Base-by-base conservation (phyloP, 1,140 invertebrate species). In the Neodiprion virginianus region DNA sequence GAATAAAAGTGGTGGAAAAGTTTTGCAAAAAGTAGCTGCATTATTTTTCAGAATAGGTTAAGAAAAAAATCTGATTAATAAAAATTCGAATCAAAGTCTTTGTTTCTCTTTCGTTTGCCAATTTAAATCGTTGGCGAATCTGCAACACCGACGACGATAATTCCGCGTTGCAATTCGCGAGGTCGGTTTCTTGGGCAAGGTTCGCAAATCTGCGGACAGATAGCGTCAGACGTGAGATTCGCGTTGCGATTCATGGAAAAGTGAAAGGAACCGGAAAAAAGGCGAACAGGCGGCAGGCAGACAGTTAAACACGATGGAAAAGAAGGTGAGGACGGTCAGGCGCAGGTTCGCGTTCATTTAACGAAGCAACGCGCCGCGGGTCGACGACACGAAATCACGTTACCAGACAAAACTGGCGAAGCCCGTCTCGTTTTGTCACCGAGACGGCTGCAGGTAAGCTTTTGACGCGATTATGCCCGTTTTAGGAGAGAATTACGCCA, bases 321-420 rank as follows among this genome's bases (percentile, higher is more conserved):
- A 8, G 11, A 17, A 61, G 53, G n/a, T 11, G 73, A 80, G 79
- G 76, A 79, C 78, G 68, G 75, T 48, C 72, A 80, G 77, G 53
- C 72, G 67, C 67, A 69, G 11, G 61, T 40, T 40, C 28, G 28
- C 28, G 28, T 3, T 40, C 1, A 40, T 40, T 2, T 40, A 40
- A 40, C 28, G 28, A 40, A 40, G 28, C 28, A 5, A 40, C 28
- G 28, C 1, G 28, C 28, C 14, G 69, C 69, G 75, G 79, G 80
- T 83, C 80, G 78, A 82, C 76, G 81, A 82, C 80, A 81, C 74
- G 61, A 81, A 83, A 83, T 82, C 76, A 80, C 77, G 74, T 83
- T 81, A 81, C 72, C 73, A 71, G 50, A 74, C 65, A 74, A 76
- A 81, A 79, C 74, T 40, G 61, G 66, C 70, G 80, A 82, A 82